Base-by-base conservation (phyloP, 2,888 invertebrate species). In the Poecilobothrus nobilitatus region DNA sequence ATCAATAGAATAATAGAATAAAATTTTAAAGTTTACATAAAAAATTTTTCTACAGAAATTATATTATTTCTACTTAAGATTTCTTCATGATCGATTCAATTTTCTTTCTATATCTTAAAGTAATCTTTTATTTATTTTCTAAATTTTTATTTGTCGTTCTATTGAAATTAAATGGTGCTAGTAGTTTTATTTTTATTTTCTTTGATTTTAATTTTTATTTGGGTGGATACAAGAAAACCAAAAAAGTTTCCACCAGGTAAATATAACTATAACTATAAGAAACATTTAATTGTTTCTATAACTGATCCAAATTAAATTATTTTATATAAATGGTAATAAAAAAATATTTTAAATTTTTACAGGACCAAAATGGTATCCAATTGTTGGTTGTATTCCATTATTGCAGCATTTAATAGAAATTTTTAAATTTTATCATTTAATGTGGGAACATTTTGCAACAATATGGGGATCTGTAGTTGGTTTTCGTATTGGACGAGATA, bases 391-490 rank as follows among this genome's bases (percentile, higher is more conserved):
- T 72, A 79, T 84, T 3, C 74, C 78, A 1, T 72, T 77, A 33
- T 82, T 85, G 70, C 76, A 76, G 37, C 76, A 75, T 61, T 72
- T 82, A 33, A 77, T 80, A 7, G 73, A 75, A 3, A 66, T 68
- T 9, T 83, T 83, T 2, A 76, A 79, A 68, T 74, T 80, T 21
- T 84, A 86, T 72, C 87, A 89, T 79, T 80, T 87, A 72, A 89
- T 86, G 0, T 84, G 89, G 76, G 81, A 86, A 63, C 82, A 86
- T 72, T 76, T 91, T 70, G 81, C 85, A 0, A 78, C 84, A 71
- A 77, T 79, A 66, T 89, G 89, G 74, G 91, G 91, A 0, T 82
- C 88, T 10, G 80, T 90, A 0, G 80, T 89, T 6, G 91, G 91
- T 0, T 77, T 91, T 63, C 87, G 88, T 74, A 77, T 89, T 68